Evolutionary conservation across 2,797 vertebrate species (phyloP), one percentile per base, ranked within the genome.

Genomic region (Cirrhinus mrigala): DNA sequence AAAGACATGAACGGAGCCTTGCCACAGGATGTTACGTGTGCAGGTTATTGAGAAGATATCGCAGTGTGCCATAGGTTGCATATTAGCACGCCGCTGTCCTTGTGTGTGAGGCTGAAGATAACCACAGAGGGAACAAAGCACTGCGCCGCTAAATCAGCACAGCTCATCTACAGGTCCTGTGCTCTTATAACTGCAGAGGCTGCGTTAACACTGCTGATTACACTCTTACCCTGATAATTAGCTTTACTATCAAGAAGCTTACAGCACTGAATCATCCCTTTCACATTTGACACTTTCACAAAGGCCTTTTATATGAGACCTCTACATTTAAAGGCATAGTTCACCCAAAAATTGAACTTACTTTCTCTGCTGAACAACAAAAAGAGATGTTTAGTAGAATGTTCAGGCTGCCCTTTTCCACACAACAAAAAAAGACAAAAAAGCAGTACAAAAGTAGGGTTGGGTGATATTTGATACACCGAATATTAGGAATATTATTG

Each of bases 1-100:
- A 90, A 68, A 62, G 89, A 87, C 92, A 29, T n/a, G 8, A 75
- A 82, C n/a, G 44, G 88, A 84, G 66, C 50, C 37, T 56, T 80
- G 86, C 40, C 64, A 73, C 27, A 69, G 24, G 69, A 27, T 73
- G 50, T 58, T 69, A 24, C 33, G 85, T 80, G 58, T 54, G 79
- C 68, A 87, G 85, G 56, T 81, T 64, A 87, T 81, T 58, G 22
- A 68, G 60, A 48, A 37, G 46, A 79, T 16, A 84, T 6, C 68
- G 71, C 56, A 81, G 24, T 52, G 75, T 56, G 54, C 40, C 68
- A 33, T 33, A 64, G 37, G 74, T 84, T 46, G 52, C 40, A 80
- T 46, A 80, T 80, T 68, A 68, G 46, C 79, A 69, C 8, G 20
- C 46, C 6, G 12, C 56, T 75, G 70, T 75, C 54, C 68, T 60